Conservation (phyloP, 2,113 vertebrate genomes). For the Motacilla alba region DNA sequence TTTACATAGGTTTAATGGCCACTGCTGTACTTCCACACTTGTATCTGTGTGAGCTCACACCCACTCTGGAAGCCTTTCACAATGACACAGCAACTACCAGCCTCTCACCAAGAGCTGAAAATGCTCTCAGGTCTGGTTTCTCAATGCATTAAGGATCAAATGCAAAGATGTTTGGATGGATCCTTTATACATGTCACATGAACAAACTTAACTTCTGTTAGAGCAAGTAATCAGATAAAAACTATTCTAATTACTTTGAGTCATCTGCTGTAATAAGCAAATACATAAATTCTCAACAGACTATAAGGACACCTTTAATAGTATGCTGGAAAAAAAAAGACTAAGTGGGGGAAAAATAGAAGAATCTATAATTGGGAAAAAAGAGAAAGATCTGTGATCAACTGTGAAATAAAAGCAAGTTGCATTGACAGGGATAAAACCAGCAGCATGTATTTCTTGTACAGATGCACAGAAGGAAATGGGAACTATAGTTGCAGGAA, state of each 20-base stretch:
- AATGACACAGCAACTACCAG: neutral
- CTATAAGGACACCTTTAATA: neutral
- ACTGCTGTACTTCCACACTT: neutral
- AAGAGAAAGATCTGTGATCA: neutral
- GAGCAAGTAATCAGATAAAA: neutral
- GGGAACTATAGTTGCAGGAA: neutral
- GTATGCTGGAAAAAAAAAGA: neutral
- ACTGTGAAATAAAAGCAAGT: neutral
- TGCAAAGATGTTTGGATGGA: neutral
- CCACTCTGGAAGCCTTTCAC: neutral
- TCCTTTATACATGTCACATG: neutral
- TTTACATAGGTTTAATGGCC: fast-evolving
- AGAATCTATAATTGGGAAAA: neutral
- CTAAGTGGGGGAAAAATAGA: neutral
- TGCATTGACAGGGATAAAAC: neutral
- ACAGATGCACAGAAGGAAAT: neutral
- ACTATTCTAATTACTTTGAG: neutral
- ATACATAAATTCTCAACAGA: neutral
- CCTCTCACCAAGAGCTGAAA: neutral
- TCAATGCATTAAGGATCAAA: neutral
- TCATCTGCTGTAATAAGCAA: neutral
- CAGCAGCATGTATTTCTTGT: neutral
- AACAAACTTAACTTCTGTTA: neutral
- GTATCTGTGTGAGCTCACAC: neutral
- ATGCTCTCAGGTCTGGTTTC: neutral